Evolutionary conservation across 2,113 vertebrate species (phyloP).

Genomic region (Chloroceryle aenea): DNA sequence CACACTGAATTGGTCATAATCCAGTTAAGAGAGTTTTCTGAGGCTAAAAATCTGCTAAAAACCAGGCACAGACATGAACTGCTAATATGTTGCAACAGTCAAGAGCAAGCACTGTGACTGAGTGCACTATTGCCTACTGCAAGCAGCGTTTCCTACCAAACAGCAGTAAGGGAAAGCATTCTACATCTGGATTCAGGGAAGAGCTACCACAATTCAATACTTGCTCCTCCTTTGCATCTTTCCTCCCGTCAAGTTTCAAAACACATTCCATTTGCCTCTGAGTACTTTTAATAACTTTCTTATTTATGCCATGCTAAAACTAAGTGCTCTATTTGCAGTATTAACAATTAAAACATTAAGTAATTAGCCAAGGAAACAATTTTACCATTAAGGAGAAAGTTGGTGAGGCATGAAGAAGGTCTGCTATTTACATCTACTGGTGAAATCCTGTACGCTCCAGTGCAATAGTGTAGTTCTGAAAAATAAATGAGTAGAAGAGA

Average conservation of each 20-base stretch:
- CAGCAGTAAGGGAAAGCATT: not conserved
- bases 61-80: not conserved
- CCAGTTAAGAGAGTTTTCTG: not conserved
- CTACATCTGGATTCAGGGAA: not conserved
- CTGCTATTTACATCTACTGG: conserved; percentile 98
- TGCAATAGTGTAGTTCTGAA: conserved; percentile 96
- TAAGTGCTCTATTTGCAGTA: not conserved
- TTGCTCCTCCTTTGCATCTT: not conserved
- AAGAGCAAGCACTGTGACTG: not conserved
- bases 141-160: not conserved
- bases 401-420: conserved; percentile 98
- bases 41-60: not conserved
- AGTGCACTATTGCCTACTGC: not conserved
- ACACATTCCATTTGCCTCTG: not conserved
- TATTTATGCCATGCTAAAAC: not conserved
- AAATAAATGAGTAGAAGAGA: not conserved
- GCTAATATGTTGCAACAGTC: not conserved
- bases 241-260: not conserved
- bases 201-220: not conserved
- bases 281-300: not conserved
- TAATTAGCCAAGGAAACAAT: not conserved
- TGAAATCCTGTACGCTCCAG: conserved; percentile 95
- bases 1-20: not conserved
- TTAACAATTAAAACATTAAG: not conserved
- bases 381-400: conserved; percentile 98